These are phyloP conservation scores for Pteropus alecto DNA, from an alignment of 2,113 vertebrate species.

Conservation along the genomic window DNA sequence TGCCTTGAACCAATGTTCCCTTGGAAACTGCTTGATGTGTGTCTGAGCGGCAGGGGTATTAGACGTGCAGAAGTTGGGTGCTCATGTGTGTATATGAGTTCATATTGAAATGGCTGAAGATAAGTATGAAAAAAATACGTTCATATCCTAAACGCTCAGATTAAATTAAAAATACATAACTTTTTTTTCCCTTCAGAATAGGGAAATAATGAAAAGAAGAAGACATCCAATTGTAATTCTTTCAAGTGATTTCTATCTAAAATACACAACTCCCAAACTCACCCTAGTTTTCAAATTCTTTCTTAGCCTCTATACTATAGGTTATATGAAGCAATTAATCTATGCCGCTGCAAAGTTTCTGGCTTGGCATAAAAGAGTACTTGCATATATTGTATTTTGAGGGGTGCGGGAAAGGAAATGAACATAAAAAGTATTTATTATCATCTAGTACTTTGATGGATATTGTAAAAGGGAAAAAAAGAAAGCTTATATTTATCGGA, in stretches of 20 bases:
- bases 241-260: slow-evolving; percentile 9
- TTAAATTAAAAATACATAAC: background rate
- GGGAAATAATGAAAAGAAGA: background rate
- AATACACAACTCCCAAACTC: background rate
- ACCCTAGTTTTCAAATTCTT: background rate
- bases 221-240: background rate
- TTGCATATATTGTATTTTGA: background rate
- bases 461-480: background rate
- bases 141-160: background rate
- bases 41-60: background rate
- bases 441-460: background rate
- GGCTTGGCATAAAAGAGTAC: background rate
- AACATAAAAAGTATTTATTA: background rate
- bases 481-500: background rate
- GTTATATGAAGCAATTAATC: slow-evolving; percentile 10
- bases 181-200: background rate
- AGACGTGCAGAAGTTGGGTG: background rate
- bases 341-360: background rate
- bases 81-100: background rate
- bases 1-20: slow-evolving; percentile 27
- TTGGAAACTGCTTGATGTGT: slow-evolving; percentile 1
- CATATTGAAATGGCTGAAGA: background rate
- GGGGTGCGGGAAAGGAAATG: background rate
- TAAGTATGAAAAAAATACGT: background rate
- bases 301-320: background rate